phyloP scores from a whole-genome alignment of 1,140 invertebrate species.

The Arctopsyche grandis region DNA sequence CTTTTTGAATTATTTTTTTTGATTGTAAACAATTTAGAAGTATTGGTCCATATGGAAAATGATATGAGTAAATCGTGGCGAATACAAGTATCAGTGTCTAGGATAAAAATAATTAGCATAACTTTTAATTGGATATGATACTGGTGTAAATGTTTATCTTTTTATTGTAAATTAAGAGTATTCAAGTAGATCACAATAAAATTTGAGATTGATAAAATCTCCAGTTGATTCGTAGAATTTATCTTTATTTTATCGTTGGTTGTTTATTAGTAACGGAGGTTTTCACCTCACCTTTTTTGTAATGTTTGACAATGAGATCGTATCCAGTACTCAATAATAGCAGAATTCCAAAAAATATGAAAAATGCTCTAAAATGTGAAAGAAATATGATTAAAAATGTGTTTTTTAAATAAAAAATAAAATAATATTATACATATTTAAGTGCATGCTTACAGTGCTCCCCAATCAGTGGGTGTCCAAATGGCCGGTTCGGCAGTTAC shows the following conservation, averaged over 20 bases:
- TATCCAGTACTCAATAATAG: constrained; percentile 12
- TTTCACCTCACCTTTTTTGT: neutral
- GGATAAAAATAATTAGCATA: constrained; percentile 43
- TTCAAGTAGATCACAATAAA: neutral
- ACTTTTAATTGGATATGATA: no score
- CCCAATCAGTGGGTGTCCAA: constrained; percentile 15
- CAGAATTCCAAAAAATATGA: constrained; percentile 5
- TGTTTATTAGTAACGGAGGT: neutral
- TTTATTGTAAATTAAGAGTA: no score
- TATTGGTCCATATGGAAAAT: constrained; percentile 61
- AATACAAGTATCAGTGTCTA: constrained; percentile 55
- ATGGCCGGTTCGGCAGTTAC: neutral
- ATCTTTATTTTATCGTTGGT: no score
- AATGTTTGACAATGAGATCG: neutral
- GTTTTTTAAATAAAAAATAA: no score
- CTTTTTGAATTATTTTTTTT: constrained; percentile 48
- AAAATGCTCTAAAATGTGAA: constrained; percentile 9
- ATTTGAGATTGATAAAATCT: neutral
- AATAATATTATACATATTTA: no score
- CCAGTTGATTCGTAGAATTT: neutral
- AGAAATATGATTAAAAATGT: neutral
- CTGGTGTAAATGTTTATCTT: no score
- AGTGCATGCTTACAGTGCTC: constrained; percentile 27
- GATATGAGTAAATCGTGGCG: constrained; percentile 54
- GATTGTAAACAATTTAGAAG: constrained; percentile 56